Percentiles rank a stretch among this genome's conserved stretches.
These are phyloP conservation scores for Erebia ligea DNA, from an alignment of 2,888 invertebrate genomes.

Conservation along the genomic window DNA sequence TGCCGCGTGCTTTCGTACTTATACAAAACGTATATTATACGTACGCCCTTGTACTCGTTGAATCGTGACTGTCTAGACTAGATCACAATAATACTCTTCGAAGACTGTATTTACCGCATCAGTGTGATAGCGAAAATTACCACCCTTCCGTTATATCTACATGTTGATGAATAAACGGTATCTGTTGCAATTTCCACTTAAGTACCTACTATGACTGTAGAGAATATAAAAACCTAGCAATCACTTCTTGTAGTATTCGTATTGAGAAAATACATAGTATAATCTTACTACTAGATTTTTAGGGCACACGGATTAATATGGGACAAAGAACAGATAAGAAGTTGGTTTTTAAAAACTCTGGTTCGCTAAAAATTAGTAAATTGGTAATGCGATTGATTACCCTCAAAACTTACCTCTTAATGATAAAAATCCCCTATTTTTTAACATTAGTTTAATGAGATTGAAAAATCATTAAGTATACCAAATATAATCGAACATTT, in stretches of 20 bases:
- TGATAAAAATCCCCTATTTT: too few species aligned
- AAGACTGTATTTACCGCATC: slow-evolving; percentile 25
- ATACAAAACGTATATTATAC: slow-evolving; percentile 30
- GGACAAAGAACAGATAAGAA: too few species aligned
- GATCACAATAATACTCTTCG: slow-evolving; percentile 24
- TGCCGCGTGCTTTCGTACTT: slow-evolving; percentile 5
- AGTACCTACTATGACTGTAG: background rate
- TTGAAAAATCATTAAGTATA: too few species aligned
- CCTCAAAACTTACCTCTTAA: too few species aligned
- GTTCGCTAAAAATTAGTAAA: too few species aligned
- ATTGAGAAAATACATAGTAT: background rate
- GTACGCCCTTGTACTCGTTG: slow-evolving; percentile 26
- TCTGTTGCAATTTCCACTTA: slow-evolving; percentile 6
- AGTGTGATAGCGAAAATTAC: slow-evolving; percentile 22
- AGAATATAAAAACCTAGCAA: background rate
- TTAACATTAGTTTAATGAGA: too few species aligned
- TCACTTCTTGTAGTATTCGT: background rate
- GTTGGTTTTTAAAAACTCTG: too few species aligned
- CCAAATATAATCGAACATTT: too few species aligned
- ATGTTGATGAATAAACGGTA: slow-evolving; percentile 9
- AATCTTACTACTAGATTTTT: too few species aligned
- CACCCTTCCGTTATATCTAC: slow-evolving; percentile 11
- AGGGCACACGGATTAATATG: too few species aligned
- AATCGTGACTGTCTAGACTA: slow-evolving; percentile 27
- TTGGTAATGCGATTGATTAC: too few species aligned